Evolutionary conservation across 2,888 invertebrate genomes (phyloP).

Genomic region (Lutraria lutraria): DNA sequence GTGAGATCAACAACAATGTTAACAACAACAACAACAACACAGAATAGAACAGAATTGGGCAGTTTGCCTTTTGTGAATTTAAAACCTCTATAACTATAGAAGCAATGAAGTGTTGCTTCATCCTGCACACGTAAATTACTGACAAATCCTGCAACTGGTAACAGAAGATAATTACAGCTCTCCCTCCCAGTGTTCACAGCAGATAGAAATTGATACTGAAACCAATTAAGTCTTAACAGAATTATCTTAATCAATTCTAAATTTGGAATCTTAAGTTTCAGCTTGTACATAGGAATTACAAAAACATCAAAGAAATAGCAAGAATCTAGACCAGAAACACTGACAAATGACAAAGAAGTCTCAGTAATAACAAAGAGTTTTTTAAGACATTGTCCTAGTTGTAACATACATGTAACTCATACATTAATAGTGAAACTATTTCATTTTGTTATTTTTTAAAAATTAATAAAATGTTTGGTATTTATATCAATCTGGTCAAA

Average conservation of each 20-base stretch:
- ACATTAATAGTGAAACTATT: too few species aligned
- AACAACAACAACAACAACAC: too few species aligned
- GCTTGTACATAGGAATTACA: not conserved
- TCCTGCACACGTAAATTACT: not conserved
- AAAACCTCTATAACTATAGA: not conserved
- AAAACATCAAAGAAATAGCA: too few species aligned
- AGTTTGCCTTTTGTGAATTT: too few species aligned
- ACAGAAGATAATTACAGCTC: not conserved
- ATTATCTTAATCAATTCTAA: not conserved
- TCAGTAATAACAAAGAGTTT: too few species aligned
- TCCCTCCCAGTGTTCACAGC: not conserved
- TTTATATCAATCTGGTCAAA: too few species aligned
- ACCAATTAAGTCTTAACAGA: conserved; percentile 14
- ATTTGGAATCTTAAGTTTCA: not conserved
- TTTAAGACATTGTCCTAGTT: too few species aligned
- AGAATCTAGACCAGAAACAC: not conserved
- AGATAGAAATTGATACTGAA: not conserved
- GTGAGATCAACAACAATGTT: too few species aligned
- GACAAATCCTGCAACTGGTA: not conserved
- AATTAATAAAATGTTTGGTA: too few species aligned
- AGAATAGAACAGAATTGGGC: too few species aligned
- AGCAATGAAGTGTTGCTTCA: not conserved
- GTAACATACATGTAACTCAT: too few species aligned
- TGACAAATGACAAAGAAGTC: not conserved
- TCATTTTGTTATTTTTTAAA: too few species aligned